phyloP scores from a whole-genome alignment of 2,113 vertebrate genomes.

The Hyperopisus bebe region DNA sequence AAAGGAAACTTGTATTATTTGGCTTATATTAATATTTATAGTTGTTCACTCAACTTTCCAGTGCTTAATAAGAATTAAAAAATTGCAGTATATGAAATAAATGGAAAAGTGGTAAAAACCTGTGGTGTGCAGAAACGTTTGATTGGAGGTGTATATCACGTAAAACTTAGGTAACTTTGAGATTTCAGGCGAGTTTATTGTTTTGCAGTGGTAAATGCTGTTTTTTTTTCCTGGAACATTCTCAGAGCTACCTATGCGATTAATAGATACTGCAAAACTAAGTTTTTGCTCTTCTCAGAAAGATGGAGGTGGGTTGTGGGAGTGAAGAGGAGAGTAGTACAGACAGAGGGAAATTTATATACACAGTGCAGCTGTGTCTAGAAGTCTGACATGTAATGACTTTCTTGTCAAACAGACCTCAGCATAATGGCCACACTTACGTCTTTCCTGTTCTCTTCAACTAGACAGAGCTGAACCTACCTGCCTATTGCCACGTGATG shows the following conservation, averaged over 20 bases:
- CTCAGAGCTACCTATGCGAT: constrained; percentile 13
- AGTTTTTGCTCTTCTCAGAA: constrained; percentile 3
- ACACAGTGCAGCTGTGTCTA: neutral
- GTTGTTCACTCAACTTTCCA: no score
- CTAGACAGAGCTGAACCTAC: neutral
- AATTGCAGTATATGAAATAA: no score
- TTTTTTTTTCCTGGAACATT: constrained; percentile 7
- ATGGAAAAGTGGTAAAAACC: no score
- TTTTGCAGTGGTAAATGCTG: neutral
- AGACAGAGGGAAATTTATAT: constrained; percentile 1
- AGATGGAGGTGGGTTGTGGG: constrained; percentile 4
- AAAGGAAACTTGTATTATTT: no score
- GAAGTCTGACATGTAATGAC: neutral
- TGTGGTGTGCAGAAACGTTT: no score
- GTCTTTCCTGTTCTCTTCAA: neutral
- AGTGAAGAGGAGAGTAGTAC: neutral
- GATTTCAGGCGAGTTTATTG: neutral
- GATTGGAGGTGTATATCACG: neutral
- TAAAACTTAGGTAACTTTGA: neutral
- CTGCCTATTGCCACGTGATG: neutral
- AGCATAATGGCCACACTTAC: neutral
- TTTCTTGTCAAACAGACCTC: neutral
- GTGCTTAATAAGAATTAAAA: no score
- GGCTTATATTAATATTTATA: no score
- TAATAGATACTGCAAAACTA: neutral